Evolutionary conservation across 2,888 invertebrate genomes (phyloP), one percentile per base, ranked within the genome.

Genomic region (Rhimphoctona megacephalus): DNA sequence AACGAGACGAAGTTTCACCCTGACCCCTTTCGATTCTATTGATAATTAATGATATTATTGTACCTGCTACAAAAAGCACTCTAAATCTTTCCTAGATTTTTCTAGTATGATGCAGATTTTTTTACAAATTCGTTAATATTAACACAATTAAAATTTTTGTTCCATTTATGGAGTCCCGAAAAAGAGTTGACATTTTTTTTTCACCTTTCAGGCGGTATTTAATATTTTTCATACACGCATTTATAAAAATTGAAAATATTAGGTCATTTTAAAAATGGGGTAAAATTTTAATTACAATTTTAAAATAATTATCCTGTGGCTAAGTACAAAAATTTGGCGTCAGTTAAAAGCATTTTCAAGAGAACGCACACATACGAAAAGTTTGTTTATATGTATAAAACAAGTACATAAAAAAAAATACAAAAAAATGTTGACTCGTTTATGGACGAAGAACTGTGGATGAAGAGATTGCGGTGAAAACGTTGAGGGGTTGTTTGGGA

Each of bases 261-360:
- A 43, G 43, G 43, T 2, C 2, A 43, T 2, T 14, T 0, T 14
- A 43, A 43, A 43, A 14, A 2, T 3, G 43, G 11, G 1, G 14
- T n/a, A n/a, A 39, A 8, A 43, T 11, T 43, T 11, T 11, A 43
- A n/a, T n/a, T 5, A 6, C 52, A n/a, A 0, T 52, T 69, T 17
- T n/a, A 11, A 57, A 70, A 30, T 25, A 46, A 57, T 33, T 33
- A 57, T 22, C 8, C 17, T 9, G 49, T 88, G 89, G 25, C 22
- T 70, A 67, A n/a, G 52, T 25, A 69, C 7, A 25, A 17, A 30
- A 73, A 73, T 78, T 85, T 76, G 25, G 14, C 70, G 30, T 78
- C 77, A 43, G 78, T 25, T 87, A 87, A 79, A 90, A 89, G 76
- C 91, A 92, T 39, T 36, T 36, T 36, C 6, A 36, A 36, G 36